Evolutionary conservation across 1,140 invertebrate species (phyloP).

Genomic region (Drosophila asahinai): DNA sequence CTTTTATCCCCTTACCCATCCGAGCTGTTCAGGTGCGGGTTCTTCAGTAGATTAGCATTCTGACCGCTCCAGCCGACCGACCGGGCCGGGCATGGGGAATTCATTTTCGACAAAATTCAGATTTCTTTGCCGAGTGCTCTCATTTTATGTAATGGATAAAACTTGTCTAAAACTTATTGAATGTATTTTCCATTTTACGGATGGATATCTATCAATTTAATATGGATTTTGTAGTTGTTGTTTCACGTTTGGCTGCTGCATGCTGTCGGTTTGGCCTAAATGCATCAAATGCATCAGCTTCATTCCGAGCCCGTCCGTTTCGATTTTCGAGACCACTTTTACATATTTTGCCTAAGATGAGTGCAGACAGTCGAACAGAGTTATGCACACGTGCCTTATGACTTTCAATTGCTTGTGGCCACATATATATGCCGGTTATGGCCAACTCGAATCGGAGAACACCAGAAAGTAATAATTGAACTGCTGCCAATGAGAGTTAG

Average conservation of each 20-base stretch:
- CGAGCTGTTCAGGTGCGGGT: constrained; percentile 8
- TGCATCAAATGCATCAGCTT: constrained; percentile 9
- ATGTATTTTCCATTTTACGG: constrained; percentile 65
- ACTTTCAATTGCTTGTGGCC: constrained; percentile 20
- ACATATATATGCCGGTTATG: constrained; percentile 4
- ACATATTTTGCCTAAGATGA: constrained; percentile 9
- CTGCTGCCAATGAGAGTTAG: constrained; percentile 1
- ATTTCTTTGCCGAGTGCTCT: constrained; percentile 35
- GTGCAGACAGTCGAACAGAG: constrained; percentile 38
- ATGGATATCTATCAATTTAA: constrained; percentile 61
- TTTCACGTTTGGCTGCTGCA: constrained; percentile 4
- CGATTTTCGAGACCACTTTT: constrained; percentile 12
- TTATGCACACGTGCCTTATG: constrained; percentile 36
- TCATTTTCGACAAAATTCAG: constrained; percentile 50
- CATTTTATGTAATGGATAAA: constrained; percentile 70
- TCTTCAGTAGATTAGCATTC: constrained; percentile 59
- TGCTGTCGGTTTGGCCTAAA: constrained; percentile 32
- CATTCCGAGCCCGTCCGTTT: not conserved
- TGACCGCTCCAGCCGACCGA: constrained; percentile 19
- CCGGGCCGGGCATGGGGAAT: constrained; percentile 28
- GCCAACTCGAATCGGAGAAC: not conserved
- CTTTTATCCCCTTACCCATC: not conserved
- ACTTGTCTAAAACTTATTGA: constrained; percentile 66
- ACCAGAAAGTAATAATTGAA: constrained; percentile 19
- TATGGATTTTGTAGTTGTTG: constrained; percentile 30